These are phyloP conservation scores for Salvelinus sp. DNA, from an alignment of 2,113 vertebrate species.

Conservation along the genomic window DNA sequence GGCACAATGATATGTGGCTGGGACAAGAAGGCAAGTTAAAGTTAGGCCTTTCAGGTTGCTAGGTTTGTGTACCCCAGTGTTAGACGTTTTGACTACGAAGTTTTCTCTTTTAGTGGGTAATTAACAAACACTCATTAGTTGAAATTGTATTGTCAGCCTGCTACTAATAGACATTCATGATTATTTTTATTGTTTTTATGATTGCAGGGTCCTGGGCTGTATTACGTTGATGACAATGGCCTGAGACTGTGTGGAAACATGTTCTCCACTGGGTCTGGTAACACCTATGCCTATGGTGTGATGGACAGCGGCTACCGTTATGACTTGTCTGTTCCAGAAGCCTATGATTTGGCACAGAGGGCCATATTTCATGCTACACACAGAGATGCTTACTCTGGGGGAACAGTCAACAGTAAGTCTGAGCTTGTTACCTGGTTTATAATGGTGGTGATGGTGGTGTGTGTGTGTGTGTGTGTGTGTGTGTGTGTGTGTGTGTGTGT, in stretches of 20 bases:
- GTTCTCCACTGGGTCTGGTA: constrained; percentile 72
- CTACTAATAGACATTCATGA: too few relatives aligned
- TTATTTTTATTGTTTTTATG: too few relatives aligned
- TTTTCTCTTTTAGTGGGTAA: too few relatives aligned
- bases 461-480: too few relatives aligned
- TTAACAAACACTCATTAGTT: too few relatives aligned
- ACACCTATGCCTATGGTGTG: constrained; percentile 69
- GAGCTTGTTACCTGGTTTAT: not conserved
- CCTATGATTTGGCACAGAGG: constrained; percentile 67
- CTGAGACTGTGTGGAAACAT: constrained; percentile 60
- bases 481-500: too few relatives aligned
- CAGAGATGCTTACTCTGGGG: constrained; percentile 72
- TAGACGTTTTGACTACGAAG: too few relatives aligned
- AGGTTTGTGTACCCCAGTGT: not conserved
- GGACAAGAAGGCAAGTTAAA: constrained; percentile 69
- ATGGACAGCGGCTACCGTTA: constrained; percentile 71
- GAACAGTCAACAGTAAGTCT: constrained; percentile 71
- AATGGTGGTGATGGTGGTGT: too few relatives aligned
- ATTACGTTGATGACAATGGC: constrained; percentile 64
- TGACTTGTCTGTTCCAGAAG: constrained; percentile 63
- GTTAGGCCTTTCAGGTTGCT: constrained; percentile 17
- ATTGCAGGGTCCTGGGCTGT: constrained; percentile 72
- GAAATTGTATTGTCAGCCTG: too few relatives aligned
- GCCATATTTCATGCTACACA: constrained; percentile 72
- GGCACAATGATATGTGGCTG: constrained; percentile 77